Conservation (phyloP, 2,888 invertebrate species). For the Tachina lurida region DNA sequence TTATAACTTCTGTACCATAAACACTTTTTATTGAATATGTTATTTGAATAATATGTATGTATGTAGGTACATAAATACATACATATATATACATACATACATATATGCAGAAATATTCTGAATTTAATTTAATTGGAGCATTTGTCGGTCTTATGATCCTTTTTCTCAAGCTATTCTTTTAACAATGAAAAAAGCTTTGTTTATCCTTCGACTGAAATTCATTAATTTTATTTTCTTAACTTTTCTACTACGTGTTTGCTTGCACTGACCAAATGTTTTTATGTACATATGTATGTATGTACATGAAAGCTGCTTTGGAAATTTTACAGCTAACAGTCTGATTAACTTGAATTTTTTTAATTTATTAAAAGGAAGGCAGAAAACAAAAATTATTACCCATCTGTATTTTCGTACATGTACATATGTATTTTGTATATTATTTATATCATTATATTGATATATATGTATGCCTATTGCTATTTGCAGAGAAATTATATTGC, state of each 20-base stretch:
- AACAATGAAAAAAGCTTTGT: no score
- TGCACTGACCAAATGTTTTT: no score
- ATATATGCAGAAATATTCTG: conserved; percentile 21
- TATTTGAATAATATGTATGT: not conserved
- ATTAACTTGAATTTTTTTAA: no score
- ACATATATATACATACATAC: no score
- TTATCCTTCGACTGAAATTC: no score
- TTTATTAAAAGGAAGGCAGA: not conserved
- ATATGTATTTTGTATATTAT: not conserved
- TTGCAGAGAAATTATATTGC: conserved; percentile 35
- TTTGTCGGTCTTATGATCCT: not conserved
- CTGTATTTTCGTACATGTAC: not conserved
- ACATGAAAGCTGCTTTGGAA: no score
- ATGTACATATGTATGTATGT: no score
- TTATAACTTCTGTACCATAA: conserved; percentile 2
- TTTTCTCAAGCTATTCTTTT: not conserved
- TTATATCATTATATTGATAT: conserved; percentile 4
- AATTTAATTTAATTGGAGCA: not conserved
- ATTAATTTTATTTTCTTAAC: no score
- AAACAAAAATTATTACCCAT: conserved; percentile 7
- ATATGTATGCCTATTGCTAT: not conserved
- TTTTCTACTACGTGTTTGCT: no score
- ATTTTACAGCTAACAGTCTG: no score
- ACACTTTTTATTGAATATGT: not conserved
- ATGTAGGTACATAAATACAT: not conserved